Conservation (phyloP, 2,888 invertebrate species). For the Abscondita cerata region DNA sequence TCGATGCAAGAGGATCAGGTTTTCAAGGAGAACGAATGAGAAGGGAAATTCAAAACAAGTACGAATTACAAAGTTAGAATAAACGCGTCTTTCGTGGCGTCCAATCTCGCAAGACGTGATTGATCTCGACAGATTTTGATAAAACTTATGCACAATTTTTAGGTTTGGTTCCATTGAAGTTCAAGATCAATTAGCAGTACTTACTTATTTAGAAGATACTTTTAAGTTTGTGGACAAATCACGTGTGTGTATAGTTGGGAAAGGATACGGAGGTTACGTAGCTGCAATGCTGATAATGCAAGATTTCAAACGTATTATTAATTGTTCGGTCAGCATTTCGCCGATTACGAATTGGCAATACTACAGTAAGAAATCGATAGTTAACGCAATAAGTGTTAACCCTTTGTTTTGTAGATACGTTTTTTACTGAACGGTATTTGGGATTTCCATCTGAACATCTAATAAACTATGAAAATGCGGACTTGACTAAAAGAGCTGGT, state of each 20-base stretch:
- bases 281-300: slow-evolving; percentile 80
- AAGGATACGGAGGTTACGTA: slow-evolving; percentile 89
- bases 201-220: slow-evolving; percentile 78
- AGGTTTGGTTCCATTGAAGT: slow-evolving; percentile 69
- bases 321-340: slow-evolving; percentile 85
- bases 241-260: slow-evolving; percentile 85
- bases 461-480: slow-evolving; percentile 76
- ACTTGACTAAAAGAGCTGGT: slow-evolving; percentile 79
- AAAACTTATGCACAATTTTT: not conserved
- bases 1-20: slow-evolving; percentile 89
- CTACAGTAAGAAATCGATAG: slow-evolving; percentile 66
- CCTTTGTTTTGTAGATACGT: slow-evolving; percentile 70
- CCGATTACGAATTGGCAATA: slow-evolving; percentile 86
- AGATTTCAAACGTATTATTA: slow-evolving; percentile 77
- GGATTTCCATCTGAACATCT: slow-evolving; percentile 74
- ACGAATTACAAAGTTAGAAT: not conserved
- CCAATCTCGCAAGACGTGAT: no score
- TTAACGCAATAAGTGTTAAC: not conserved
- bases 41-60: slow-evolving; percentile 74
- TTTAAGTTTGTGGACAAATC: slow-evolving; percentile 82
- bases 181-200: slow-evolving; percentile 67
- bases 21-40: slow-evolving; percentile 79
- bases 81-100: not conserved
- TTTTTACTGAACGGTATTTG: slow-evolving; percentile 90
- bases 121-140: no score